Base-by-base conservation (phyloP, 2,888 invertebrate species). In the Tiliacea aurago region DNA sequence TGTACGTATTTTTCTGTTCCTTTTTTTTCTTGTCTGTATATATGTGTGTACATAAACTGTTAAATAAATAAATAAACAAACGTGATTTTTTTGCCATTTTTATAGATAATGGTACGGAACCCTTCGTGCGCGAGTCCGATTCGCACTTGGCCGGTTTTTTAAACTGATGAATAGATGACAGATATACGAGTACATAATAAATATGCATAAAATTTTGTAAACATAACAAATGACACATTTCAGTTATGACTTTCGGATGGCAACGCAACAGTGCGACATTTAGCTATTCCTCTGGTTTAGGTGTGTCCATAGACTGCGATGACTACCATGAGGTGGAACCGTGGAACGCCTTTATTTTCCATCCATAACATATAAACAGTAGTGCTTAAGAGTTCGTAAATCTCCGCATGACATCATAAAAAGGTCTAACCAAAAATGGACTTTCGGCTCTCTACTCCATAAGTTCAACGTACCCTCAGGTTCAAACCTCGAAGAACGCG, bases 401-500 rank as follows among this genome's bases (percentile, higher is more conserved):
- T 2, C 37, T n/a, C 7, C 18, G 2, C 18, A 28, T 28, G 11
- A 18, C 10, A 67, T 28, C 11, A 65, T 28, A 20, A 10, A 41
- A 37, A 33, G 47, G 13, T 67, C 13, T 47, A 23, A 45, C n/a
- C 23, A 11, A 62, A 37, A 37, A 59, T 4, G n/a, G 37, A 7
- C n/a, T 59, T 9, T 18, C n/a, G 11, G 4, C n/a, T 7, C 15
- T 15, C 45, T 37, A 37, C 41, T 28, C 9, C 11, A 5, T 43
- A 9, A 58, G 9, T 55, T 37, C 20, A 68, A 70, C 70, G 20
- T 33, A 98, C 96, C 37, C 95, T 91, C 33, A 98, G 93, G 73
- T 96, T 93, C 6, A 98, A 91, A 0, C 97, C 97, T 79, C 97
- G 96, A 6, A 99, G 93, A 1, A 99, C 97, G 64, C 94, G 94